Evolutionary conservation across 1,140 invertebrate species (phyloP).

Genomic region (Diabrotica virgifera): DNA sequence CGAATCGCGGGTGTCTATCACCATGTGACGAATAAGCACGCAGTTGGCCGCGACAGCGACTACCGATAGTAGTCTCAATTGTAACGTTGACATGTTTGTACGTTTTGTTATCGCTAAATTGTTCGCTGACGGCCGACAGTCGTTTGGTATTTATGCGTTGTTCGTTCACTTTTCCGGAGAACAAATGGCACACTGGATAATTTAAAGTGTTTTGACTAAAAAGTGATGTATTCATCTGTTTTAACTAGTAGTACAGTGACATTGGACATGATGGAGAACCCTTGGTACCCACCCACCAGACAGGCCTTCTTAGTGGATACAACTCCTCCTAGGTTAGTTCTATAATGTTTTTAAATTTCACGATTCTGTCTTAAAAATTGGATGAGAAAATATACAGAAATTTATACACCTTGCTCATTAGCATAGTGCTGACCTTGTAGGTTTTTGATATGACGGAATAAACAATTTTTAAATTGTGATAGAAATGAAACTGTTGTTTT

Average conservation of each 20-base stretch:
- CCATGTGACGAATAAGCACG: slow-evolving; percentile 11
- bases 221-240: slow-evolving; percentile 4
- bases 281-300: slow-evolving; percentile 31
- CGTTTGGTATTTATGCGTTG: background rate
- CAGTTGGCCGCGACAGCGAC: slow-evolving; percentile 20
- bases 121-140: background rate
- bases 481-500: slow-evolving; percentile 1
- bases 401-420: background rate
- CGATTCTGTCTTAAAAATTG: background rate
- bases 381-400: background rate
- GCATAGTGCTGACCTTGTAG: slow-evolving; percentile 13
- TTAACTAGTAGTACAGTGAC: background rate
- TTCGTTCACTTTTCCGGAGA: background rate
- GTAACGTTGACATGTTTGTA: background rate
- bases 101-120: slow-evolving; percentile 1
- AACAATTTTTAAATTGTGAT: slow-evolving; percentile 11
- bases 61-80: slow-evolving; percentile 7
- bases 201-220: background rate
- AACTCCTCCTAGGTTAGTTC: slow-evolving; percentile 35
- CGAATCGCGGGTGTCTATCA: background rate
- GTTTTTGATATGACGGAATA: slow-evolving; percentile 15
- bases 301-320: slow-evolving; percentile 29
- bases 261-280: slow-evolving; percentile 19
- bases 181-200: background rate
- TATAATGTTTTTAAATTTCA: background rate